Base-by-base conservation (phyloP, 2,113 vertebrate species). In the Seriola rivoliana region DNA sequence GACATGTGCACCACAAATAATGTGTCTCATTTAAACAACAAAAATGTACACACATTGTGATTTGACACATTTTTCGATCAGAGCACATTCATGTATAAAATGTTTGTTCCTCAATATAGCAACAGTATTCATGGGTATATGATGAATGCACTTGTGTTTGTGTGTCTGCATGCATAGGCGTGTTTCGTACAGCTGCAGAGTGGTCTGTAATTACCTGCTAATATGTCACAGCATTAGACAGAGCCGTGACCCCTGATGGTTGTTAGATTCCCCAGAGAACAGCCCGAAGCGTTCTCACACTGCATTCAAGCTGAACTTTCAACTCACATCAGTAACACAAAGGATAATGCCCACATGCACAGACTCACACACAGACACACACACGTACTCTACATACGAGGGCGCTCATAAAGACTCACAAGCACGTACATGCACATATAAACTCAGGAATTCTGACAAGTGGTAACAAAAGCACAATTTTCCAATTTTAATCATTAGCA, bases 171-270 rank as follows among this genome's bases (percentile, higher is more conserved):
- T 83, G 89, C 80, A 81, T 80, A 32, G 85, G 66, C 88, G 58
- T 68, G 90, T 71, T 84, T 59, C 70, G 65, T 72, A 75, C 78
- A 78, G 84, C 85, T 87, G 84, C 78, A 81, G 60, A 68, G 6
- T 40, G 59, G 72, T 77, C 85, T 92, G 74, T 92, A 92, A 93
- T 92, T 91, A 92, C 85, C 88, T 90, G 73, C 85, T 89, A 90
- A 93, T 93, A 86, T 87, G 88, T 86, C 82, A 87, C 71, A 81
- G 78, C 66, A 58, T 80, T 82, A 91, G 86, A 88, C 79, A 74
- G 70, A 82, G 77, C 77, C 62, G 36, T 86, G 88, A 90, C 90
- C 89, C 89, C 73, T 66, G 64, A 79, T 75, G 69, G 78, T 62
- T 74, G 81, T 71, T 78, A 68, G 60, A 74, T 71, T 84, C 87